phyloP scores from a whole-genome alignment of 2,888 invertebrate genomes.

The Diachrysia chrysitis region DNA sequence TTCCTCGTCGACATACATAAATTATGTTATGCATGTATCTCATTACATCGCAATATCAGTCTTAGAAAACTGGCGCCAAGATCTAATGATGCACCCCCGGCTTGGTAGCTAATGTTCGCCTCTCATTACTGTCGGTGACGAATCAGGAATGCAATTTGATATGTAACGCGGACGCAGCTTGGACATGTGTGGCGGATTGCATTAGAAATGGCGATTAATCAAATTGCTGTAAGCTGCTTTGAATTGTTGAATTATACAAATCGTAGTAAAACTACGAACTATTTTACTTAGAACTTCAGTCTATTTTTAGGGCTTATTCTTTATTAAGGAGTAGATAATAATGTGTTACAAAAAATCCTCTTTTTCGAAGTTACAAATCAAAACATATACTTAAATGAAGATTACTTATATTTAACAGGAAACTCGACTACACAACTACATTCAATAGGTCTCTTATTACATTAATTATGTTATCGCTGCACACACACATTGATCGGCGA shows the following conservation, averaged over 20 bases:
- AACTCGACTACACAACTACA: background rate
- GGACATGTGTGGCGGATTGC: slow-evolving; percentile 47
- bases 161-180: slow-evolving; percentile 41
- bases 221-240: slow-evolving; percentile 16
- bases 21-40: slow-evolving; percentile 64
- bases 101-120: slow-evolving; percentile 37
- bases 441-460: slow-evolving; percentile 9
- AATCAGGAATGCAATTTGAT: slow-evolving; percentile 60
- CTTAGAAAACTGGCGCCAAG: slow-evolving; percentile 63
- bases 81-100: slow-evolving; percentile 54
- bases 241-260: background rate
- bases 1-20: slow-evolving; percentile 69
- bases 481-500: slow-evolving; percentile 26
- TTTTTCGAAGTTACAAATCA: background rate
- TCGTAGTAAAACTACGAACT: background rate
- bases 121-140: slow-evolving; percentile 55
- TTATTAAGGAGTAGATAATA: background rate
- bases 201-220: slow-evolving; percentile 42
- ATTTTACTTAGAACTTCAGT: background rate
- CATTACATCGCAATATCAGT: slow-evolving; percentile 71
- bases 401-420: background rate
- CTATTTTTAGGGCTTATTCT: background rate
- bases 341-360: background rate
- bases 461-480: slow-evolving; percentile 12
- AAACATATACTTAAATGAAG: background rate